Conservation (phyloP, 2,797 vertebrate species). For the Channallabes apus region DNA sequence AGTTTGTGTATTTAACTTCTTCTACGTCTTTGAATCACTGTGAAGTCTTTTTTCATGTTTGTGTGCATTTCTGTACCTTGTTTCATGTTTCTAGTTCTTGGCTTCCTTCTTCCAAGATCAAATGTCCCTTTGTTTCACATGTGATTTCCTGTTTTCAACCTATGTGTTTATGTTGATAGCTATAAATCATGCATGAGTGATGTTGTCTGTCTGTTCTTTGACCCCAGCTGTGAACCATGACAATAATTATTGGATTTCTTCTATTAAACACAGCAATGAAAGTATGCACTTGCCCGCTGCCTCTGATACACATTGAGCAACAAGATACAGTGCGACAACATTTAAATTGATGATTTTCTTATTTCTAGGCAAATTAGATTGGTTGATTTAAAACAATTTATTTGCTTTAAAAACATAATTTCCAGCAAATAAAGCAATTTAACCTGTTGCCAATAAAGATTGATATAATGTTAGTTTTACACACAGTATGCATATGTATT, state of each 20-base stretch:
- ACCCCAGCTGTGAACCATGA: background rate
- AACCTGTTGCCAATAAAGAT: conserved; percentile 34
- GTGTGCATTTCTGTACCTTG: background rate
- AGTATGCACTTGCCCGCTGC: background rate
- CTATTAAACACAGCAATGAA: background rate
- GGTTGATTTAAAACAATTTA: too few species aligned
- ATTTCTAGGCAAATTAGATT: background rate
- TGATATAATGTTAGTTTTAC: background rate
- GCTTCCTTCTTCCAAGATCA: background rate
- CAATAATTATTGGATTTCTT: background rate
- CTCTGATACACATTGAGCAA: too few species aligned
- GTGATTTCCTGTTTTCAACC: conserved; percentile 17
- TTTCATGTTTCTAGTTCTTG: background rate
- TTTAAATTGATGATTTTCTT: background rate
- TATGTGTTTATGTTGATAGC: background rate
- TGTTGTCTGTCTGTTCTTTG: background rate
- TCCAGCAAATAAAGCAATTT: conserved; percentile 28
- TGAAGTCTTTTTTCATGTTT: background rate
- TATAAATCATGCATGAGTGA: background rate
- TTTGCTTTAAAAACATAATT: background rate
- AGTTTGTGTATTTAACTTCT: background rate
- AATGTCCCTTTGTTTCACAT: background rate
- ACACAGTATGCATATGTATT: background rate
- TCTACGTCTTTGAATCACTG: background rate
- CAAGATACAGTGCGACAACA: background rate